Percentiles rank a stretch among this genome's conserved stretches.
Conservation (phyloP, 2,888 invertebrate genomes). For the Lomographa bimaculata region DNA sequence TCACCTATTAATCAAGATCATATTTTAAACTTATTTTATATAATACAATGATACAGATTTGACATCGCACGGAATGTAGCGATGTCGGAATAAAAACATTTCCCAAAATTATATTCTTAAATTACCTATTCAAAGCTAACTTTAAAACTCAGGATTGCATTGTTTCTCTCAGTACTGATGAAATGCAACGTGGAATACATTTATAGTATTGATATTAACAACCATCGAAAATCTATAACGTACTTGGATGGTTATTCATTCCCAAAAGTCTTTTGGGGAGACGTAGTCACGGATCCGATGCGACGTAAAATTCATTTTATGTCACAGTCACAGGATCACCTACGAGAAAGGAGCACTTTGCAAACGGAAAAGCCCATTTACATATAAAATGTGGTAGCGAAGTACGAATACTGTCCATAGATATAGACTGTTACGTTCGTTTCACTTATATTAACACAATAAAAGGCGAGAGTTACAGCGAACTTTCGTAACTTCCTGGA, state of each 20-base stretch:
- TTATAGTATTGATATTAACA: too few relatives aligned
- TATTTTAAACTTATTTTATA: too few relatives aligned
- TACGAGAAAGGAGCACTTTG: slow-evolving; percentile 61
- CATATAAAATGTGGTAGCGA: slow-evolving; percentile 58
- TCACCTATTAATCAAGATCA: too few relatives aligned
- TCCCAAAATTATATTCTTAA: too few relatives aligned
- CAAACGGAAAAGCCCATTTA: slow-evolving; percentile 62
- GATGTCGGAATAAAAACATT: too few relatives aligned
- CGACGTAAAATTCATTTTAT: slow-evolving; percentile 59
- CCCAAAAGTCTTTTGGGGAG: slow-evolving; percentile 30
- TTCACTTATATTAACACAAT: slow-evolving; percentile 13
- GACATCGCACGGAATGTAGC: too few relatives aligned
- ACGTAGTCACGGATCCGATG: slow-evolving; percentile 43
- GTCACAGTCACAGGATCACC: slow-evolving; percentile 58
- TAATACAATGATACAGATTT: too few relatives aligned
- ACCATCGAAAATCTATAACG: too few relatives aligned
- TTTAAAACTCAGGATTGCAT: too few relatives aligned
- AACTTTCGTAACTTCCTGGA: not conserved
- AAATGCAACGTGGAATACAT: too few relatives aligned
- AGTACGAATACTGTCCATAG: slow-evolving; percentile 28
- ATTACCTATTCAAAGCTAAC: too few relatives aligned
- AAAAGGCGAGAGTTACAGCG: not conserved
- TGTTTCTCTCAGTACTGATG: too few relatives aligned
- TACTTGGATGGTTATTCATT: slow-evolving; percentile 14
- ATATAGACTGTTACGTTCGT: slow-evolving; percentile 29